Evolutionary conservation across 2,797 vertebrate genomes (phyloP).

Genomic region (Coilia nasus): DNA sequence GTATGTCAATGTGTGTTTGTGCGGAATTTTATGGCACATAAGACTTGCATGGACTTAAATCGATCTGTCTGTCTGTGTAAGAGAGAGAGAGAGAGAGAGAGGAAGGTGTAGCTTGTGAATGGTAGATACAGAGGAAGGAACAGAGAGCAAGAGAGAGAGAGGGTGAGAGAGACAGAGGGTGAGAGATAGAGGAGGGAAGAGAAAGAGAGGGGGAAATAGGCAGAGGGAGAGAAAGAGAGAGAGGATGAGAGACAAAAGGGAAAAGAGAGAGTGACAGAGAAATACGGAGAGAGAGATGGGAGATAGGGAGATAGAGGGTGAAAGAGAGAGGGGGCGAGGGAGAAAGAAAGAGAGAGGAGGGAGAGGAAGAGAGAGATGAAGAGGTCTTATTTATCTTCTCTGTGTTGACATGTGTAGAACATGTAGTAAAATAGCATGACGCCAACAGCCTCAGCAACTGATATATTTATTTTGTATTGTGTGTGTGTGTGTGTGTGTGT

Average conservation of each 20-base stretch:
- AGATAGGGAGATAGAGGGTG: neutral
- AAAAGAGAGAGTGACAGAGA: neutral
- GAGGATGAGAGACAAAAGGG: neutral
- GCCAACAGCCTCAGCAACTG: neutral
- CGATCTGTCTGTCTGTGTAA: slow-evolving; percentile 12
- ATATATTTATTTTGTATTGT: neutral
- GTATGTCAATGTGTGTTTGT: neutral
- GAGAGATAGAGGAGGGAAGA: neutral
- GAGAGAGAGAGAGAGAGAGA: slow-evolving; percentile 23
- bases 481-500: neutral
- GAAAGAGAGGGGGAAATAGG: slow-evolving; percentile 20
- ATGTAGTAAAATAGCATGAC: neutral
- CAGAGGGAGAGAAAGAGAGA: neutral
- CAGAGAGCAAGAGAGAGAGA: neutral
- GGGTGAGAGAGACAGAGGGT: neutral
- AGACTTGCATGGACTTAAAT: neutral
- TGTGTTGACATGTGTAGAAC: neutral
- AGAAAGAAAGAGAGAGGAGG: neutral
- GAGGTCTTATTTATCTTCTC: neutral
- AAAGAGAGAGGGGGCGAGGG: neutral
- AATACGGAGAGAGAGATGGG: neutral
- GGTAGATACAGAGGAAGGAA: neutral
- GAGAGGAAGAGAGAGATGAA: neutral
- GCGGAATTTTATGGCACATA: neutral
- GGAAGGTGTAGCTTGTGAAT: neutral